A percentile compares a stretch with the other conserved stretches of the same genome.
phyloP scores from a whole-genome alignment of 1,140 invertebrate species.

The Penaeus vannamei region DNA sequence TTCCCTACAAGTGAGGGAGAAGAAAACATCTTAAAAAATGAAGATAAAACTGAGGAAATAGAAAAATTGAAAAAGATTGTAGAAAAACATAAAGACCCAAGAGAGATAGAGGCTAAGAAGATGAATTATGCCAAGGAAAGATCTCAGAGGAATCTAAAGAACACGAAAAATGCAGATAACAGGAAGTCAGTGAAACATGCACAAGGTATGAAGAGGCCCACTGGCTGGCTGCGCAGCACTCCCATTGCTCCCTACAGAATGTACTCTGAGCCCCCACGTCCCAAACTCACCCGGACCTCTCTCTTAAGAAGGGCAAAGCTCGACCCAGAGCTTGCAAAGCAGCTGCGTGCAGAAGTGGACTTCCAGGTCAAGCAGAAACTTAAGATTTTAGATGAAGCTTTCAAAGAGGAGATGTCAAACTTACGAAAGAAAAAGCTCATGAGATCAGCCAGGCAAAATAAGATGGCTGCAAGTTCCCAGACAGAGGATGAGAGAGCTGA shows the following conservation, averaged over 20 bases:
- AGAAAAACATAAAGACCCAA: too few species aligned
- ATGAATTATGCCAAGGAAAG: too few species aligned
- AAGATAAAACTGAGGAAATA: too few species aligned
- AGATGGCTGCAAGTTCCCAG: not conserved
- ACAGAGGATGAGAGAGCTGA: not conserved
- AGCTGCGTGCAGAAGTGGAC: slow-evolving; percentile 38
- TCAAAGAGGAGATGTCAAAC: slow-evolving; percentile 5
- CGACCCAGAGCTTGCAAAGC: slow-evolving; percentile 29
- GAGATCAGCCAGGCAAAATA: slow-evolving; percentile 9
- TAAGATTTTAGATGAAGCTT: slow-evolving; percentile 7
- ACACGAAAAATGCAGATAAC: not conserved
- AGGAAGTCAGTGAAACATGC: not conserved
- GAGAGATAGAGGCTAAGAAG: too few species aligned
- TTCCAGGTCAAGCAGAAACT: slow-evolving; percentile 12
- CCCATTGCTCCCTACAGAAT: slow-evolving; percentile 10
- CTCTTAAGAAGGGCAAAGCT: slow-evolving; percentile 42
- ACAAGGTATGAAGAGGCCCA: not conserved
- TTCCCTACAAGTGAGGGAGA: not conserved
- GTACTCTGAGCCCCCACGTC: not conserved
- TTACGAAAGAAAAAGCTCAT: not conserved
- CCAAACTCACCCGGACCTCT: slow-evolving; percentile 38
- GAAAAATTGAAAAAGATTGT: too few species aligned
- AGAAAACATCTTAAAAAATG: not conserved
- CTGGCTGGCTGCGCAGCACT: slow-evolving; percentile 48
- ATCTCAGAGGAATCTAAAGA: too few species aligned